Evolutionary conservation across 1,140 invertebrate genomes (phyloP).

Genomic region (Zaprionus ghesquierei): DNA sequence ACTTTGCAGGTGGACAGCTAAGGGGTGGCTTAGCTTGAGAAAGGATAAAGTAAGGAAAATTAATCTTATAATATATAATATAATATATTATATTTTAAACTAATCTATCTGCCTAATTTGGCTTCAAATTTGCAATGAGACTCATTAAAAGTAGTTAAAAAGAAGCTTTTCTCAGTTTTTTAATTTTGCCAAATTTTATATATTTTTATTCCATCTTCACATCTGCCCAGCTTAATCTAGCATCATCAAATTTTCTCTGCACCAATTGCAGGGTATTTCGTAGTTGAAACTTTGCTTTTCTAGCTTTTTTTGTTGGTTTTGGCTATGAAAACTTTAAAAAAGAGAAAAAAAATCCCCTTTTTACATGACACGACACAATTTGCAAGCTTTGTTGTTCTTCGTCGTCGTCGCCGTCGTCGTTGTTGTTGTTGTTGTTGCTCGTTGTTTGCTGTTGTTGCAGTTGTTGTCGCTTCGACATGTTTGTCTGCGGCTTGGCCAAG

Average conservation of each 20-base stretch:
- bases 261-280: neutral
- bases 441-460: conserved; percentile 24
- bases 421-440: conserved; percentile 36
- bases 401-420: conserved; percentile 2
- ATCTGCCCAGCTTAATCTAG: neutral
- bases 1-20: neutral
- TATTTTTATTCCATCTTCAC: no score
- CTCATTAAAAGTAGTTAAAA: no score
- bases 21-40: neutral
- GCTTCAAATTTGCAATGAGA: no score
- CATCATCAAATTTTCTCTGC: neutral
- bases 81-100: no score
- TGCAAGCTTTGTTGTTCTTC: conserved; percentile 56
- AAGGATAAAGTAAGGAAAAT: neutral
- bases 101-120: no score
- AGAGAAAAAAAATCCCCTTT: conserved; percentile 47
- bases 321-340: conserved; percentile 47
- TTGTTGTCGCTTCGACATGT: conserved; percentile 70
- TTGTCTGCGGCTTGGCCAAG: conserved; percentile 62
- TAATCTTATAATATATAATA: no score
- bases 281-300: neutral
- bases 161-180: no score
- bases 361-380: conserved; percentile 79
- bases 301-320: conserved; percentile 8
- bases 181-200: no score